Evolutionary conservation across 2,113 vertebrate genomes (phyloP).

Genomic region (Odocoileus hemionus): DNA sequence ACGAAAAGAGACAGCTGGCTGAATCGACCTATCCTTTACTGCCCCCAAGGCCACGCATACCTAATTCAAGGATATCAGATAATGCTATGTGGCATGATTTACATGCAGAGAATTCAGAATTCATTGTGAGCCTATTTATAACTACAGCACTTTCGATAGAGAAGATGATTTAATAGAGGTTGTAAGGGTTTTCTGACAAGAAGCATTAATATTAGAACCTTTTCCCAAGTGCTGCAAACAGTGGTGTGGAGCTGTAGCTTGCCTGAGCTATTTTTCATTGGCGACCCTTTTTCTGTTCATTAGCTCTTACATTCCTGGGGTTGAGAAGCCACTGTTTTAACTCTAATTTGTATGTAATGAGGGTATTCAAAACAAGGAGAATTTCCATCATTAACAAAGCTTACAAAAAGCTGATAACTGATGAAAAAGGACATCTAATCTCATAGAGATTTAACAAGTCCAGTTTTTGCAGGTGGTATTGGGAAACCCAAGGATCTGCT

Average conservation of each 20-base stretch:
- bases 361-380: slow-evolving; percentile 33
- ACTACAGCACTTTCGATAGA: slow-evolving; percentile 47
- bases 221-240: slow-evolving; percentile 51
- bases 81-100: slow-evolving; percentile 71
- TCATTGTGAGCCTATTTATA: slow-evolving; percentile 74
- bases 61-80: slow-evolving; percentile 75
- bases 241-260: neutral
- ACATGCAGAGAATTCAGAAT: slow-evolving; percentile 74
- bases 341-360: slow-evolving; percentile 62
- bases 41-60: slow-evolving; percentile 43
- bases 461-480: neutral
- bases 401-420: neutral
- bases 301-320: slow-evolving; percentile 65
- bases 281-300: slow-evolving; percentile 59
- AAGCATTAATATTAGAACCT: slow-evolving; percentile 60
- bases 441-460: neutral
- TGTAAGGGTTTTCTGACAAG: slow-evolving; percentile 70
- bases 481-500: neutral
- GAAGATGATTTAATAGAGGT: slow-evolving; percentile 70
- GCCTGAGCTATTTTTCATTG: slow-evolving; percentile 56
- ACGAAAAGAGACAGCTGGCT: slow-evolving; percentile 61
- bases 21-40: slow-evolving; percentile 54
- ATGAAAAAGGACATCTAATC: neutral
- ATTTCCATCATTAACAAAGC: slow-evolving; percentile 34
- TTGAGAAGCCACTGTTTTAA: slow-evolving; percentile 63